Conservation (phyloP, 2,888 invertebrate genomes). For the Leptarthrus brevirostris region DNA sequence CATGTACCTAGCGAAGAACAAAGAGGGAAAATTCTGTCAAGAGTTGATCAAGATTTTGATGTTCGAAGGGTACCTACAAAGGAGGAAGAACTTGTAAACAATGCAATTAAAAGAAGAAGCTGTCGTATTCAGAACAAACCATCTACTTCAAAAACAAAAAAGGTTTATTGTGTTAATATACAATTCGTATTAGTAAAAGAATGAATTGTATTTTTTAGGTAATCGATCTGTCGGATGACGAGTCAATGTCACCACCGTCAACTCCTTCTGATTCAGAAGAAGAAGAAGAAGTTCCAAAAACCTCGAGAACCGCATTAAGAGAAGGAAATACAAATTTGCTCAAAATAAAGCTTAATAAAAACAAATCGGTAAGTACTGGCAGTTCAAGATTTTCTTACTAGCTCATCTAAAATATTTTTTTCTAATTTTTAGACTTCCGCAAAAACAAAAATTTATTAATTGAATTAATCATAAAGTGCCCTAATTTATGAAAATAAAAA, state of each 20-base stretch:
- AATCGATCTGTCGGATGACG: constrained; percentile 18
- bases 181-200: too few species aligned
- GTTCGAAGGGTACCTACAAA: constrained; percentile 64
- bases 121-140: neutral
- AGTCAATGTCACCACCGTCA: constrained; percentile 49
- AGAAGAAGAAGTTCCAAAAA: constrained; percentile 26
- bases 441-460: too few species aligned
- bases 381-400: too few species aligned
- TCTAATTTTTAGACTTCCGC: too few species aligned
- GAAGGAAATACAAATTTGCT: neutral
- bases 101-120: neutral
- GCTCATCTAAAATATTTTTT: too few species aligned
- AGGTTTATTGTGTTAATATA: neutral
- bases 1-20: constrained; percentile 72
- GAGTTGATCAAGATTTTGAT: constrained; percentile 70
- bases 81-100: constrained; percentile 30
- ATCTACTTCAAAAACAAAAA: neutral
- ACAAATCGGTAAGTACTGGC: too few species aligned
- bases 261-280: constrained; percentile 47
- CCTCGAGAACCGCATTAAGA: neutral
- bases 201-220: neutral
- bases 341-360: neutral
- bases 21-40: constrained; percentile 67
- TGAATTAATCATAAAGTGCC: too few species aligned
- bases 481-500: too few species aligned